Conservation (phyloP, 2,888 invertebrate species). For the Apotomis turbidana region DNA sequence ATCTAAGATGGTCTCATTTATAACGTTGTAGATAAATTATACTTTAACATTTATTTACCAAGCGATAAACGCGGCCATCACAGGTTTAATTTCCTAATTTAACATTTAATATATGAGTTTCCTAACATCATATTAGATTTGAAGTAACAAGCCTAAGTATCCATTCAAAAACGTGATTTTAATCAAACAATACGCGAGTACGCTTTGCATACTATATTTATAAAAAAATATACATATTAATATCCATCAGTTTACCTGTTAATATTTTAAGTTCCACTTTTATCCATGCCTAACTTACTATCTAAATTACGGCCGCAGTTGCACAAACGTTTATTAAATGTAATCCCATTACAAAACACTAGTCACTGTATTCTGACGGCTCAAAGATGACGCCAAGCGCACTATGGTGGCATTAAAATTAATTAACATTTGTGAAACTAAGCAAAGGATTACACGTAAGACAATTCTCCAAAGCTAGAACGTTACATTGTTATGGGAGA, state of each 20-base stretch:
- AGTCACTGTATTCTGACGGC: no score
- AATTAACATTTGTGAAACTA: neutral
- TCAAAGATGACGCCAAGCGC: no score
- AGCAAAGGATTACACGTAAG: neutral
- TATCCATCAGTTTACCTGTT: constrained; percentile 43
- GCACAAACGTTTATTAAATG: neutral
- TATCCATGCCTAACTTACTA: constrained; percentile 52
- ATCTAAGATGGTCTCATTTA: no score
- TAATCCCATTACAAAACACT: neutral
- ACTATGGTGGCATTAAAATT: neutral
- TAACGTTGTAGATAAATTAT: no score
- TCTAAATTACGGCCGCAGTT: constrained; percentile 44
- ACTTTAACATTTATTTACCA: no score
- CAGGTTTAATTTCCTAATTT: neutral
- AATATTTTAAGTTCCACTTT: constrained; percentile 41
- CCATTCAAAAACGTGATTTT: constrained; percentile 28
- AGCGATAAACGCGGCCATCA: no score
- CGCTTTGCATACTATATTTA: constrained; percentile 50
- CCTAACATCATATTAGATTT: constrained; percentile 26
- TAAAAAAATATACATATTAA: constrained; percentile 51
- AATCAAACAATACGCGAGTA: constrained; percentile 42
- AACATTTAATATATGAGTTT: neutral
- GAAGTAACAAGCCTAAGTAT: constrained; percentile 40
- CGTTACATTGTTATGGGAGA: neutral
- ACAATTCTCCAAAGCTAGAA: neutral